Percentiles rank a stretch among this genome's conserved stretches.
phyloP scores from a whole-genome alignment of 1,140 invertebrate species.

The Eubasilissa regina region DNA sequence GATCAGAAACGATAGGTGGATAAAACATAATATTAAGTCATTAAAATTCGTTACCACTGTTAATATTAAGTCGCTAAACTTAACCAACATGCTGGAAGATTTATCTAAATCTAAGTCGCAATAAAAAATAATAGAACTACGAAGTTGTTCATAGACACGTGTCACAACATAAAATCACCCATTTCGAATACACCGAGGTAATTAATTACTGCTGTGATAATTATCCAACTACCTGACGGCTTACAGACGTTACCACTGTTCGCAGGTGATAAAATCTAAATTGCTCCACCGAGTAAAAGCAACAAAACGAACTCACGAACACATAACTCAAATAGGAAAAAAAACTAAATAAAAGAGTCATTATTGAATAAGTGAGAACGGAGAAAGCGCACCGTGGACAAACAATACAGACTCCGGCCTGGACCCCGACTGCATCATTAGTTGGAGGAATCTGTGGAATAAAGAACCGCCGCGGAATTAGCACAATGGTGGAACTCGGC shows the following conservation, averaged over 20 bases:
- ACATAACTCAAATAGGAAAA: slow-evolving; percentile 4
- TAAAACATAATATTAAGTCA: too few relatives aligned
- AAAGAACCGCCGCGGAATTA: slow-evolving; percentile 36
- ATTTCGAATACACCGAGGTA: slow-evolving; percentile 8
- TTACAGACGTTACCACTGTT: background rate
- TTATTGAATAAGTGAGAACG: background rate
- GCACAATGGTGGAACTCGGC: slow-evolving; percentile 46
- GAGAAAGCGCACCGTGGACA: slow-evolving; percentile 6
- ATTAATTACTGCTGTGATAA: slow-evolving; percentile 23
- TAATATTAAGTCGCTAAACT: too few relatives aligned
- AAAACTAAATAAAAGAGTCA: slow-evolving; percentile 15
- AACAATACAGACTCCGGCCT: background rate
- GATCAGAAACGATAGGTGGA: too few relatives aligned
- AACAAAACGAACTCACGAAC: background rate
- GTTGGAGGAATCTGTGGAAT: slow-evolving; percentile 6
- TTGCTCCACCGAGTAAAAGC: slow-evolving; percentile 5
- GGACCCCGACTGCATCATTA: slow-evolving; percentile 17
- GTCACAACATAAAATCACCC: slow-evolving; percentile 15
- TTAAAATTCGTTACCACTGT: too few relatives aligned
- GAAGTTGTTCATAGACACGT: too few relatives aligned
- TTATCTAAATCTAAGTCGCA: too few relatives aligned
- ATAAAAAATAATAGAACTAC: too few relatives aligned
- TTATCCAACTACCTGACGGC: slow-evolving; percentile 24
- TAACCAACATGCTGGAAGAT: too few relatives aligned
- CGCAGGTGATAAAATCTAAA: slow-evolving; percentile 31